Conservation (phyloP, 2,113 vertebrate species). For the Tichodroma muraria region DNA sequence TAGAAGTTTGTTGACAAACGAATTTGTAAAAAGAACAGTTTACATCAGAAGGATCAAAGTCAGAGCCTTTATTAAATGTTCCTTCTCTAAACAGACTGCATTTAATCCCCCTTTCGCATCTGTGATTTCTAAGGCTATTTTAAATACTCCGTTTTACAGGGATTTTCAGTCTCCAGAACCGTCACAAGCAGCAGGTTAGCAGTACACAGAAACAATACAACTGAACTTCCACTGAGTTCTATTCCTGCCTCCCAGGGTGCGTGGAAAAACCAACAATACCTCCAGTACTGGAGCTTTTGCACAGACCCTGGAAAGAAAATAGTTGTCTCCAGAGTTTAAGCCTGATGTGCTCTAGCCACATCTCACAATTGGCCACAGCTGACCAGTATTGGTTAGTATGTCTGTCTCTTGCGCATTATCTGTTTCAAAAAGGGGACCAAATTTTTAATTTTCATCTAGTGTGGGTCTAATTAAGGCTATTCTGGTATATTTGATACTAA, state of each 20-base stretch:
- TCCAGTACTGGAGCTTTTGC: not conserved
- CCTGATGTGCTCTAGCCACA: not conserved
- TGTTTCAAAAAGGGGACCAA: constrained; percentile 55
- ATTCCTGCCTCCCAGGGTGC: not conserved
- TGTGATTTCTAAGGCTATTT: constrained; percentile 42
- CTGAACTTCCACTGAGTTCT: not conserved
- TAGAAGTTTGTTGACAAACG: not conserved
- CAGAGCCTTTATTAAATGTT: constrained; percentile 79
- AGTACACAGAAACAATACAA: constrained; percentile 39
- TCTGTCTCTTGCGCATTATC: not conserved
- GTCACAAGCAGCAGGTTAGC: constrained; percentile 45
- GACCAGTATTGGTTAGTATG: not conserved
- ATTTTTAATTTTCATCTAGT: constrained; percentile 58
- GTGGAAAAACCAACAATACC: not conserved
- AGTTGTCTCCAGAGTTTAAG: not conserved
- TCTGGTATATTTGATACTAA: constrained; percentile 71
- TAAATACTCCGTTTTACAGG: constrained; percentile 19
- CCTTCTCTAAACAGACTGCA: constrained; percentile 61
- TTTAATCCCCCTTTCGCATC: constrained; percentile 39
- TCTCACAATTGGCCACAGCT: not conserved
- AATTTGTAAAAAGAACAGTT: constrained; percentile 9
- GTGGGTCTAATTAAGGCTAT: constrained; percentile 77
- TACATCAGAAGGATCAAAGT: constrained; percentile 59
- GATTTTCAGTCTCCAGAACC: constrained; percentile 54
- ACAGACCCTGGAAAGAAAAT: not conserved